Conservation (phyloP, 2,888 invertebrate genomes). For the Sminthurinus aureus region DNA sequence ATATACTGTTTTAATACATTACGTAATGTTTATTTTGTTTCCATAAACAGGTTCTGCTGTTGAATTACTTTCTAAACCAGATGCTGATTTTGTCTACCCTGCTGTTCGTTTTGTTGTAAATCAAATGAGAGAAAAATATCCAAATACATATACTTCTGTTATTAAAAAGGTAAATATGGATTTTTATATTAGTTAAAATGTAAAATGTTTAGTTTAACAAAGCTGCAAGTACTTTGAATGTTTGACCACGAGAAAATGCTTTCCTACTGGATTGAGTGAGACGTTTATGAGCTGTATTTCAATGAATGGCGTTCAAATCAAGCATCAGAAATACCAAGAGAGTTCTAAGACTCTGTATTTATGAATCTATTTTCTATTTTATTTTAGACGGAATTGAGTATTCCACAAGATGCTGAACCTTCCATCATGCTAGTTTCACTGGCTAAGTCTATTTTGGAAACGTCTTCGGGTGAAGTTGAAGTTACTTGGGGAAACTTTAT, state of each 20-base stretch:
- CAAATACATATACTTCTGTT: slow-evolving; percentile 56
- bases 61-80: slow-evolving; percentile 57
- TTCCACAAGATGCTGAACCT: slow-evolving; percentile 56
- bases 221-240: no score
- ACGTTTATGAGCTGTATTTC: no score
- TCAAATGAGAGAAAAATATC: slow-evolving; percentile 53
- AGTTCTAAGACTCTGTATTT: no score
- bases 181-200: no score
- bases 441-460: slow-evolving; percentile 55
- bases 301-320: background rate
- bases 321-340: background rate
- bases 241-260: no score
- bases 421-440: slow-evolving; percentile 55
- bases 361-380: background rate
- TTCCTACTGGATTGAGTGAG: background rate
- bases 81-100: slow-evolving; percentile 57
- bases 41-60: no score
- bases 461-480: slow-evolving; percentile 49
- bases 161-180: slow-evolving; percentile 54
- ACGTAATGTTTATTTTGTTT: no score
- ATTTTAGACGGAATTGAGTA: slow-evolving; percentile 48
- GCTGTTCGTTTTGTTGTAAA: slow-evolving; percentile 55
- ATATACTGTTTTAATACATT: no score
- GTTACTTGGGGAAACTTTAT: slow-evolving; percentile 58
- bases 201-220: no score